Percentiles rank a stretch among this genome's conserved stretches.
Conservation (phyloP, 2,113 vertebrate genomes). For the Pan paniscus region DNA sequence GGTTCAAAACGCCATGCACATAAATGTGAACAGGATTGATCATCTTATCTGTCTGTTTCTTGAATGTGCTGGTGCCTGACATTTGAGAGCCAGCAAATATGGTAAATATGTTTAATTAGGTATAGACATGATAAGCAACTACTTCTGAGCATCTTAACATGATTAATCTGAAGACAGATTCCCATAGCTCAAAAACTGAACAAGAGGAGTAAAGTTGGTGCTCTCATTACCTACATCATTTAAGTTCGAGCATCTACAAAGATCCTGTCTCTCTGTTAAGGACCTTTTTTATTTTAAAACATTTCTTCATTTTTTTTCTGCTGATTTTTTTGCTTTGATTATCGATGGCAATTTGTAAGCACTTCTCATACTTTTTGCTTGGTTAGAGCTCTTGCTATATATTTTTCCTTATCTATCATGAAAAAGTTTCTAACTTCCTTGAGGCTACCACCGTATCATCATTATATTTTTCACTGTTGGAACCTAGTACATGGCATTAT, state of each 20-base stretch:
- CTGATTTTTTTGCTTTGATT: not conserved
- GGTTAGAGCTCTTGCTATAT: not conserved
- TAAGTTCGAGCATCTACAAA: not conserved
- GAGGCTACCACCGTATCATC: rapidly evolving
- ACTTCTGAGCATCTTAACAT: too few species aligned
- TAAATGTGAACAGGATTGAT: not conserved
- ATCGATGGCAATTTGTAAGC: not conserved
- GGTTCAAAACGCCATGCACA: not conserved
- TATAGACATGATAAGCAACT: not conserved
- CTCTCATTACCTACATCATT: not conserved
- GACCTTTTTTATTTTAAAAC: not conserved
- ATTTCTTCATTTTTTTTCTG: not conserved
- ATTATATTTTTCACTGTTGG: not conserved
- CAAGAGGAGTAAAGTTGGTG: rapidly evolving
- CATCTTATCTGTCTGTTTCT: not conserved
- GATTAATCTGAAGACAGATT: not conserved
- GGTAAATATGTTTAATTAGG: not conserved
- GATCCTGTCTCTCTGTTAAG: not conserved
- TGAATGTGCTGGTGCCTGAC: not conserved
- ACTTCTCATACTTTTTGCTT: not conserved
- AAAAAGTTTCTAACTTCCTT: not conserved
- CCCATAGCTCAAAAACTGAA: not conserved
- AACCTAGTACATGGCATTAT: not conserved
- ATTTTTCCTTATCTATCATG: not conserved
- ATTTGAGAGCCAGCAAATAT: not conserved